A percentile compares a stretch with the other conserved stretches of the same genome.
Evolutionary conservation across 2,797 vertebrate genomes (phyloP).

Genomic region (Dermochelys coriacea): DNA sequence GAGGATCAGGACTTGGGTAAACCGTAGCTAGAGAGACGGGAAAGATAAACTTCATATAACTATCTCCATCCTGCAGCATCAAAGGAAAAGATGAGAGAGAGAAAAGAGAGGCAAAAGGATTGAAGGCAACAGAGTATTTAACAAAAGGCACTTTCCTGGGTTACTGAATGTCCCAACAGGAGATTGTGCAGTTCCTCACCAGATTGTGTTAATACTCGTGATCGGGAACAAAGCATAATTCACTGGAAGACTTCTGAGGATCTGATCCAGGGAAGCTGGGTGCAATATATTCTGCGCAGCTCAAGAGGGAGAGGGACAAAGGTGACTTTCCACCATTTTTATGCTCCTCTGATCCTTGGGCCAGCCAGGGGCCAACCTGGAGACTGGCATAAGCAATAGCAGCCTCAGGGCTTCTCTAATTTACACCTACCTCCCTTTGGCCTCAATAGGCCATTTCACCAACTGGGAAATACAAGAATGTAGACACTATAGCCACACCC

Average conservation of each 20-base stretch:
- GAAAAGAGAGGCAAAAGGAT: background rate
- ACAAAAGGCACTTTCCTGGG: background rate
- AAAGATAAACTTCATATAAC: background rate
- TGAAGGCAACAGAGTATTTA: background rate
- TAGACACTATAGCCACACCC: background rate
- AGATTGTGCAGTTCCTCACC: background rate
- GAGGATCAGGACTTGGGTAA: background rate
- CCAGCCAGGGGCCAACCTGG: background rate
- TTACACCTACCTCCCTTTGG: background rate
- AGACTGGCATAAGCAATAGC: background rate
- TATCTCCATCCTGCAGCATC: background rate
- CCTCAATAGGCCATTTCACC: background rate
- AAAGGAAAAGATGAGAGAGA: background rate
- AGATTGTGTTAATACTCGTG: background rate
- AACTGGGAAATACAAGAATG: background rate
- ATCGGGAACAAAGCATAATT: background rate
- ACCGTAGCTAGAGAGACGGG: background rate
- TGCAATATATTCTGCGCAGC: background rate
- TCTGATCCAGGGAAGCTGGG: background rate
- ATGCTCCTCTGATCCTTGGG: accelerated
- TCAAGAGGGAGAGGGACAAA: background rate
- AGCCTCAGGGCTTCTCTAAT: background rate
- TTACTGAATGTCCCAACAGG: background rate
- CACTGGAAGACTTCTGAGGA: background rate
- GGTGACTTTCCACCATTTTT: background rate